A percentile compares a stretch with the other conserved stretches of the same genome.
These are phyloP conservation scores for Marmota flaviventris DNA, from an alignment of 2,113 vertebrate species.

Conservation along the genomic window DNA sequence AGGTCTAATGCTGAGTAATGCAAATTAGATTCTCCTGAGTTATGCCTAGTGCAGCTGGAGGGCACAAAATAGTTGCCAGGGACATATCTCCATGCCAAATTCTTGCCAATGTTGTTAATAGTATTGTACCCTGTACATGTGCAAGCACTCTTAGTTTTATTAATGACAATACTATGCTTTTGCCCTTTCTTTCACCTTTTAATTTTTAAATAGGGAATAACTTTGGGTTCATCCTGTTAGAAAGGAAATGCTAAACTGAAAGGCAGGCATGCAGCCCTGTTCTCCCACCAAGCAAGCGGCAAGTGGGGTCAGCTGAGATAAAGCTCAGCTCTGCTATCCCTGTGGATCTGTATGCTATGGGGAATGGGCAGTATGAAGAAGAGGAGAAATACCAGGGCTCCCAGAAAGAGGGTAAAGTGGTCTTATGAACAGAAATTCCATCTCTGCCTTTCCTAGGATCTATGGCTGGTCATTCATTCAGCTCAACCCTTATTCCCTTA, in stretches of 20 bases:
- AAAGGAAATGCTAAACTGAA: slow-evolving; percentile 38
- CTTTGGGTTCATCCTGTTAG: slow-evolving; percentile 59
- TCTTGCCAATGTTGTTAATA: slow-evolving; percentile 76
- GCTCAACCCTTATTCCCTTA: neutral
- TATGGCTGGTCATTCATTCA: neutral
- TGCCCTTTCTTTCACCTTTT: slow-evolving; percentile 73
- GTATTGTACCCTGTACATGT: slow-evolving; percentile 56
- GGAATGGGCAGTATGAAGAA: neutral
- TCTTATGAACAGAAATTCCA: neutral
- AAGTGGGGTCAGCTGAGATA: neutral
- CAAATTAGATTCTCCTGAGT: slow-evolving; percentile 81
- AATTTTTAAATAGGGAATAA: slow-evolving; percentile 62
- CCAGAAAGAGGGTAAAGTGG: neutral
- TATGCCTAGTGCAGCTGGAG: slow-evolving; percentile 73
- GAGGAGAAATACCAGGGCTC: neutral
- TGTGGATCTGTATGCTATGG: neutral
- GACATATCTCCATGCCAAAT: slow-evolving; percentile 71
- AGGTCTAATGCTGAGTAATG: slow-evolving; percentile 81
- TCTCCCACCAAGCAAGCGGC: neutral
- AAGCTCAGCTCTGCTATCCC: neutral
- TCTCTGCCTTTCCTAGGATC: neutral
- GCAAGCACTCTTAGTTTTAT: slow-evolving; percentile 65
- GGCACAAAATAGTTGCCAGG: slow-evolving; percentile 78
- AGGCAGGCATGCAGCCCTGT: neutral
- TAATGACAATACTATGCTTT: slow-evolving; percentile 71